These are phyloP conservation scores for Augiades crinisus DNA, from an alignment of 2,888 invertebrate genomes.

Conservation along the genomic window DNA sequence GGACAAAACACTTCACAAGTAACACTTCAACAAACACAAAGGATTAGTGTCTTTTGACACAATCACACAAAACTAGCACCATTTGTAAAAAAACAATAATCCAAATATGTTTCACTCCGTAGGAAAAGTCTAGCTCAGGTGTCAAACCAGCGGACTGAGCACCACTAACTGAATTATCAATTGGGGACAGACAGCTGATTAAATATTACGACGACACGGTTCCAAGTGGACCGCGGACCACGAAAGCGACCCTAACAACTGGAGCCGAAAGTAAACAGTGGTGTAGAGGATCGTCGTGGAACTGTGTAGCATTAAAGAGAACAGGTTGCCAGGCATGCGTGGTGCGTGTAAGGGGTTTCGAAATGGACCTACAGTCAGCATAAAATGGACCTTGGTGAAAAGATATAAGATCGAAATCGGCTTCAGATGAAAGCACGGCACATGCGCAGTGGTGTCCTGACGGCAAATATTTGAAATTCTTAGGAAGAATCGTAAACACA, in stretches of 20 bases:
- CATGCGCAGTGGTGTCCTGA: slow-evolving; percentile 49
- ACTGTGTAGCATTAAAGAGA: slow-evolving; percentile 49
- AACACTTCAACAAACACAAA: no score
- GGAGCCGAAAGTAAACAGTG: slow-evolving; percentile 43
- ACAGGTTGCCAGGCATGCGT: slow-evolving; percentile 65
- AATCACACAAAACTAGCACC: slow-evolving; percentile 26
- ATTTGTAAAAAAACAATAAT: slow-evolving; percentile 23
- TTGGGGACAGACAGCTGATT: slow-evolving; percentile 73
- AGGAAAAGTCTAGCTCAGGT: slow-evolving; percentile 43
- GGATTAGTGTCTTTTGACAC: slow-evolving; percentile 32
- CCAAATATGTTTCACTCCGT: slow-evolving; percentile 10
- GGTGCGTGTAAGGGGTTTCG: slow-evolving; percentile 45
- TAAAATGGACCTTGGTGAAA: slow-evolving; percentile 41
- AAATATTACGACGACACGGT: slow-evolving; percentile 60
- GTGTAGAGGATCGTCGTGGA: slow-evolving; percentile 20
- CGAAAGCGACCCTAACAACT: slow-evolving; percentile 55
- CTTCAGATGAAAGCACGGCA: slow-evolving; percentile 35
- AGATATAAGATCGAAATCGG: slow-evolving; percentile 35
- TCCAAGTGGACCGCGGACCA: slow-evolving; percentile 42
- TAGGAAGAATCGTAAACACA: slow-evolving; percentile 26
- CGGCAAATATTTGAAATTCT: slow-evolving; percentile 43
- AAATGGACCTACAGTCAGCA: slow-evolving; percentile 33
- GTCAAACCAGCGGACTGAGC: slow-evolving; percentile 53
- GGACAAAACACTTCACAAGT: slow-evolving; percentile 33
- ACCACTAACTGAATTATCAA: slow-evolving; percentile 73